Conservation (phyloP, 2,888 invertebrate genomes). For the Anagyrus pseudococci region DNA sequence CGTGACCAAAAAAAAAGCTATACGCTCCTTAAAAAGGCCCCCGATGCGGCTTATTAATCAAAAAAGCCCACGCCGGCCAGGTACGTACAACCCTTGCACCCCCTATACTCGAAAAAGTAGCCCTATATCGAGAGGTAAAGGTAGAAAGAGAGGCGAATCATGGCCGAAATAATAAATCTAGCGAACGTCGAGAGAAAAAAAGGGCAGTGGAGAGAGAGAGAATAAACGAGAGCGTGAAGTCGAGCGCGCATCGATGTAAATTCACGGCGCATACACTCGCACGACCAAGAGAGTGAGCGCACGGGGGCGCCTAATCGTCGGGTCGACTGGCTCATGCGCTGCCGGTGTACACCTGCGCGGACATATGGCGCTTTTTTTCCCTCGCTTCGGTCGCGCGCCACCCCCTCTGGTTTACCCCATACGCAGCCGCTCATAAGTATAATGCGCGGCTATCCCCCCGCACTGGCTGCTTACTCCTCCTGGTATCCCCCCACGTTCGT, state of each 20-base stretch:
- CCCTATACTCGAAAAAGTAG: too few relatives aligned
- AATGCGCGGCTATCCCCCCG: slow-evolving; percentile 44
- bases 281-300: background rate
- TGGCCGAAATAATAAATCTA: slow-evolving; percentile 57
- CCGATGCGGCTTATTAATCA: too few relatives aligned
- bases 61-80: too few relatives aligned
- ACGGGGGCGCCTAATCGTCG: slow-evolving; percentile 52
- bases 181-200: slow-evolving; percentile 54
- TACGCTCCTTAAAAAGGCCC: too few relatives aligned
- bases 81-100: too few relatives aligned
- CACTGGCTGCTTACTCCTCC: background rate
- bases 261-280: slow-evolving; percentile 49
- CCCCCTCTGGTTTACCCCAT: slow-evolving; percentile 34
- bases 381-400: slow-evolving; percentile 23
- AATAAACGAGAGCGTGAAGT: slow-evolving; percentile 8
- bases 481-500: too few relatives aligned
- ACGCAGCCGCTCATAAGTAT: slow-evolving; percentile 42
- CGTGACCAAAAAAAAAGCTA: too few relatives aligned
- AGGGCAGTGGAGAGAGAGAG: slow-evolving; percentile 38
- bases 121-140: background rate
- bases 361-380: slow-evolving; percentile 60
- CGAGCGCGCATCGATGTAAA: slow-evolving; percentile 57
- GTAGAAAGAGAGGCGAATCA: slow-evolving; percentile 45
- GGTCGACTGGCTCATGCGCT: too few relatives aligned
- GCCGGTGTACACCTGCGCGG: slow-evolving; percentile 59